Conservation (phyloP, 2,797 vertebrate genomes). For the Peromyscus attwateri region DNA sequence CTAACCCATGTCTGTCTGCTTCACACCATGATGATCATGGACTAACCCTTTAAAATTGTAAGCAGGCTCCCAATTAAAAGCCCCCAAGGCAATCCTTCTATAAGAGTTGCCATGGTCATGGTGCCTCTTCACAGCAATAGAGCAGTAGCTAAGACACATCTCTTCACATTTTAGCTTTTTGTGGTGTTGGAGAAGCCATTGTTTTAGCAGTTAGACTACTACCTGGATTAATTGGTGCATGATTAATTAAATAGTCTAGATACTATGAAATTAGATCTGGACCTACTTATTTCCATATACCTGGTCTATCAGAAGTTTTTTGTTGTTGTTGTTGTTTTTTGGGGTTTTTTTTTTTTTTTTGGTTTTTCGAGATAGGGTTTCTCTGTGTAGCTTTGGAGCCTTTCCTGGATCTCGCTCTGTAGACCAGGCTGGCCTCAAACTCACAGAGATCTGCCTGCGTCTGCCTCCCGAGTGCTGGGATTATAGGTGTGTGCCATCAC, state of each 20-base stretch:
- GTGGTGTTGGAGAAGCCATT: neutral
- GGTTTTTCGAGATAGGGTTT: too few species aligned
- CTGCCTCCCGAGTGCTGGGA: too few species aligned
- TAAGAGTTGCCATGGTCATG: neutral
- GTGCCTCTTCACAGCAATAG: neutral
- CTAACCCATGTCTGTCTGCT: neutral
- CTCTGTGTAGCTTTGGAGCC: too few species aligned
- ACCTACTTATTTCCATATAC: neutral
- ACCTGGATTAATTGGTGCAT: neutral
- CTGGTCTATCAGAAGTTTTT: neutral
- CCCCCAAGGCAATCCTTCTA: neutral
- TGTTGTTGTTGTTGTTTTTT: neutral
- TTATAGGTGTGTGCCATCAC: too few species aligned
- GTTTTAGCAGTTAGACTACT: conserved; percentile 15
- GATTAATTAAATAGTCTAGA: neutral
- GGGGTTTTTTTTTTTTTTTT: too few species aligned
- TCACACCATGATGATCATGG: neutral
- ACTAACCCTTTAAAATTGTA: neutral
- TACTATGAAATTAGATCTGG: neutral
- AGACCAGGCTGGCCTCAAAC: too few species aligned
- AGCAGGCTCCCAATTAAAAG: neutral
- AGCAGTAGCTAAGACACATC: neutral
- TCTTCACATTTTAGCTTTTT: neutral
- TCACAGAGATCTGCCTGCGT: too few species aligned
- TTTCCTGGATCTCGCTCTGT: too few species aligned